These are phyloP conservation scores for Trachelus tabidus DNA, from an alignment of 2,888 invertebrate genomes.

Conservation along the genomic window DNA sequence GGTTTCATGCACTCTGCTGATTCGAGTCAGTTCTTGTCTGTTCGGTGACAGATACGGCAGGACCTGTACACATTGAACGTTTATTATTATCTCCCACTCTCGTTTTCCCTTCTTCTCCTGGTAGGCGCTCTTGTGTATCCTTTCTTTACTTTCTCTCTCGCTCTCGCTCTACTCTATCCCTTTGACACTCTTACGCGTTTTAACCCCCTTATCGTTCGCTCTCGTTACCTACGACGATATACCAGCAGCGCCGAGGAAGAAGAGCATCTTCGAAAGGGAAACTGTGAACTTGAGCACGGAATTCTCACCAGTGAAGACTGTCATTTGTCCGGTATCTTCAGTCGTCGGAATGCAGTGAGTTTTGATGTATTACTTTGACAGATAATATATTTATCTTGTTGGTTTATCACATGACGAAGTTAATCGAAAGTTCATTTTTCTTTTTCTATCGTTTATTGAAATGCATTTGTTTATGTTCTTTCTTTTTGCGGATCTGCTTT, in stretches of 20 bases:
- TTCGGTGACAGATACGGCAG: slow-evolving; percentile 49
- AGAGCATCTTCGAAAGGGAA: background rate
- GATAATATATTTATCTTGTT: background rate
- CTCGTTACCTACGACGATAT: background rate
- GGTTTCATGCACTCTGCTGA: slow-evolving; percentile 44
- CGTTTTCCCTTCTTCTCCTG: background rate
- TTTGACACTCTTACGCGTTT: background rate
- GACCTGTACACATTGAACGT: slow-evolving; percentile 3
- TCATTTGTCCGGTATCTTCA: background rate
- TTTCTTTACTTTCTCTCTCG: background rate
- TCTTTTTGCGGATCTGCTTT: background rate
- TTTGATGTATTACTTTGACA: background rate
- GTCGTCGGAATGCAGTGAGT: background rate
- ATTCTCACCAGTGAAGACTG: background rate
- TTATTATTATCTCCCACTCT: slow-evolving; percentile 17
- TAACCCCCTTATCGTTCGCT: background rate
- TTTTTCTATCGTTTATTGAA: background rate
- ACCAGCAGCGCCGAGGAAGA: background rate
- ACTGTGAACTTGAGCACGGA: background rate
- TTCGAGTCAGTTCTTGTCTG: slow-evolving; percentile 51
- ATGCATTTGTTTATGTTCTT: background rate
- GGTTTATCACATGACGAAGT: background rate
- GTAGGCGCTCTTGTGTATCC: background rate
- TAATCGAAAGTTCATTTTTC: background rate
- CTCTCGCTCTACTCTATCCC: background rate